Conservation (phyloP, 2,113 vertebrate species). For the Platichthys stellatus region DNA sequence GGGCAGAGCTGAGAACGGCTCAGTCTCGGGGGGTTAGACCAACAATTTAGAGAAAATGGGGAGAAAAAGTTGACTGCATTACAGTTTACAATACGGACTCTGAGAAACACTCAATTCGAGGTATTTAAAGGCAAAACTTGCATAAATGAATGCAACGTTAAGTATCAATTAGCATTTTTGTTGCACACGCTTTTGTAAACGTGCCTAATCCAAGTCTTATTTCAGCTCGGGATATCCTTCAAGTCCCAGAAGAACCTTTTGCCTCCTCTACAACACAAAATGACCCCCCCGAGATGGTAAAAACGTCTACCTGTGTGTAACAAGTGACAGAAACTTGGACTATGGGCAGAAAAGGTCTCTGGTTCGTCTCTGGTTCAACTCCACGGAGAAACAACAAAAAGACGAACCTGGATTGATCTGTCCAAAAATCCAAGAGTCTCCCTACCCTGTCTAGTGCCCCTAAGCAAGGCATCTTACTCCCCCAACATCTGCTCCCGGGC, state of each 20-base stretch:
- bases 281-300: background rate
- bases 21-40: too few relatives aligned
- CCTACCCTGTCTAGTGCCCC: too few relatives aligned
- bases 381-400: too few relatives aligned
- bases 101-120: too few relatives aligned
- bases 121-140: background rate
- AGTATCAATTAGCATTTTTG: slow-evolving; percentile 12
- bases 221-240: slow-evolving; percentile 1
- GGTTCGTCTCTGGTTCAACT: too few relatives aligned
- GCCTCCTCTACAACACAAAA: slow-evolving; percentile 13
- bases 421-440: too few relatives aligned
- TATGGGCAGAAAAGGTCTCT: too few relatives aligned
- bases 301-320: slow-evolving; percentile 26
- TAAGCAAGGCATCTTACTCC: too few relatives aligned
- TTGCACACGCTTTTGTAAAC: background rate
- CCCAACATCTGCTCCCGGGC: too few relatives aligned
- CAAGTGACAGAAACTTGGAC: background rate
- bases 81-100: too few relatives aligned
- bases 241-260: slow-evolving; percentile 30
- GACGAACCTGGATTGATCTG: too few relatives aligned
- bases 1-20: background rate
- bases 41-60: background rate
- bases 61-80: too few relatives aligned
- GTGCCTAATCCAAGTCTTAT: background rate
- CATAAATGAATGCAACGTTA: background rate